Conservation (phyloP, 2,113 vertebrate species). For the Pleuronectes platessa region DNA sequence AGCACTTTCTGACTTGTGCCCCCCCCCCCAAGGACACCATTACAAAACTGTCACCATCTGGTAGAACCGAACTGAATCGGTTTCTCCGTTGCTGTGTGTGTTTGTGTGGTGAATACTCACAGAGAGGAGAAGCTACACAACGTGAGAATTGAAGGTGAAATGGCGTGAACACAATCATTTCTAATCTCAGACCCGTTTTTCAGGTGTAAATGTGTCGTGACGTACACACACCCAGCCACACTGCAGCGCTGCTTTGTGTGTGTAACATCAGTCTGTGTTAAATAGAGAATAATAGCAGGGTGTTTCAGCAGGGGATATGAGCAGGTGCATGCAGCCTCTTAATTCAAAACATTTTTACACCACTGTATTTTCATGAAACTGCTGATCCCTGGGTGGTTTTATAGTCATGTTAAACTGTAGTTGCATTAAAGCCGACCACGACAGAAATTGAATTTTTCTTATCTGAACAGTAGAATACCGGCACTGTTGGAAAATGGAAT, state of each 20-base stretch:
- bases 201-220: background rate
- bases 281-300: conserved; percentile 15
- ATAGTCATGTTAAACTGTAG: background rate
- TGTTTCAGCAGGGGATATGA: conserved; percentile 1
- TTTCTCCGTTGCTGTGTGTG: too few species aligned
- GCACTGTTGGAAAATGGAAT: background rate
- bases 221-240: background rate
- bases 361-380: conserved; percentile 6
- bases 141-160: background rate
- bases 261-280: background rate
- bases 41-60: conserved; percentile 34
- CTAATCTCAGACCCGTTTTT: background rate
- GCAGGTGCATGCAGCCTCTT: background rate
- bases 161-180: background rate
- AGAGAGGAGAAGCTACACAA: background rate
- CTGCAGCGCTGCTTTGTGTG: background rate
- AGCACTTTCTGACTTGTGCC: conserved; percentile 17
- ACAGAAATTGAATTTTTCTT: conserved; percentile 6
- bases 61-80: background rate
- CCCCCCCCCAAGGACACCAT: background rate
- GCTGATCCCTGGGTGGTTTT: conserved; percentile 3
- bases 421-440: background rate
- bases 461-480: conserved; percentile 3
- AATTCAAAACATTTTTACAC: background rate
- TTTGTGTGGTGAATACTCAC: background rate